These are phyloP conservation scores for Oscheius myriophilus DNA, from an alignment of 2,888 invertebrate genomes.

Conservation along the genomic window DNA sequence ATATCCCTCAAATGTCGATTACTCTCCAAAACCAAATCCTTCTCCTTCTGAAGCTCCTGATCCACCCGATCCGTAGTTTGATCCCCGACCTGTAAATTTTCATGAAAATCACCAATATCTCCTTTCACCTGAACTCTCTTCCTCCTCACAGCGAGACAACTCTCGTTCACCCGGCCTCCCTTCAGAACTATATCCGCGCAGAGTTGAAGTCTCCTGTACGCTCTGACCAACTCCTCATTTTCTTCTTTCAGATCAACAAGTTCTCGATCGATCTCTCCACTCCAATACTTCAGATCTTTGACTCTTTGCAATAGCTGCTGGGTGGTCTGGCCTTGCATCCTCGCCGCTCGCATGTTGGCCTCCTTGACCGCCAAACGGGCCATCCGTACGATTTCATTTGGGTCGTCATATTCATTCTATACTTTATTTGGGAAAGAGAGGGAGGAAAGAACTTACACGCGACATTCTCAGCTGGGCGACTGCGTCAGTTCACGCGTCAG, in stretches of 20 bases:
- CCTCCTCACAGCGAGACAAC: constrained; percentile 60
- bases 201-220: constrained; percentile 55
- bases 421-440: background rate
- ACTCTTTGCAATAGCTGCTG: constrained; percentile 65
- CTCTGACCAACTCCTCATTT: constrained; percentile 62
- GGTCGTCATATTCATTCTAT: constrained; percentile 60
- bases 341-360: constrained; percentile 63
- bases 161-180: constrained; percentile 57
- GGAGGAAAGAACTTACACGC: constrained; percentile 10
- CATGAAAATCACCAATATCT: background rate
- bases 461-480: constrained; percentile 14
- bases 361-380: constrained; percentile 67
- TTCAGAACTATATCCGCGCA: constrained; percentile 57
- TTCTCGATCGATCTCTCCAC: constrained; percentile 67
- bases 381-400: constrained; percentile 64
- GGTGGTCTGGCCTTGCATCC: constrained; percentile 66
- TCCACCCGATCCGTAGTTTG: constrained; percentile 62
- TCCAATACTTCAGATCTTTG: constrained; percentile 68
- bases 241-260: constrained; percentile 65
- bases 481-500: no score
- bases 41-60: constrained; percentile 61
- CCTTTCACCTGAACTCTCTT: constrained; percentile 60
- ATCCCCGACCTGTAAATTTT: constrained; percentile 55
- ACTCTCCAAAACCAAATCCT: constrained; percentile 57
- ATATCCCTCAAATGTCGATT: constrained; percentile 61